Evolutionary conservation across 2,888 invertebrate genomes (phyloP).

Genomic region (Chelonus formosanus): DNA sequence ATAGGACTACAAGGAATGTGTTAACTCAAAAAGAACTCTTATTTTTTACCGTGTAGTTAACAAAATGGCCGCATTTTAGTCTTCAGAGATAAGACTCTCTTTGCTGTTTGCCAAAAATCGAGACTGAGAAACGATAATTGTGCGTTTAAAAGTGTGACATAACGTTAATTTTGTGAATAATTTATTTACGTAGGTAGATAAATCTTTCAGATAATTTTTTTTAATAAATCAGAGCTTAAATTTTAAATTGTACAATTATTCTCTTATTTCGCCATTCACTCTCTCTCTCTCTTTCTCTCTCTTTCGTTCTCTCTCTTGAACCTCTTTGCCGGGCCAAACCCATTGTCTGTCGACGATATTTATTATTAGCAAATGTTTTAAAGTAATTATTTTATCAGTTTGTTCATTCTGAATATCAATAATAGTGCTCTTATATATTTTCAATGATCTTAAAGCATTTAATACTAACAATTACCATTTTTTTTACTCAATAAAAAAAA

Average conservation of each 20-base stretch:
- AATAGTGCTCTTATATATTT: background rate
- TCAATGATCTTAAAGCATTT: too few relatives aligned
- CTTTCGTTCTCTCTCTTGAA: background rate
- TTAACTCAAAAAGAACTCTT: background rate
- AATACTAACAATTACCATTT: background rate
- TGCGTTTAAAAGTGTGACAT: conserved; percentile 21
- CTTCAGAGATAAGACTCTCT: conserved; percentile 44
- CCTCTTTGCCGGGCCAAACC: conserved; percentile 36
- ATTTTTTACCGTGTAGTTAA: conserved; percentile 43
- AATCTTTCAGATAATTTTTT: background rate
- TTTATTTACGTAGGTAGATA: background rate
- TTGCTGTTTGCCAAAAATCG: conserved; percentile 39
- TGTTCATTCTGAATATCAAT: background rate
- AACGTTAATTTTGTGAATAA: conserved; percentile 1
- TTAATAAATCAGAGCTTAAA: too few relatives aligned
- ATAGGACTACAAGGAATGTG: conserved; percentile 2
- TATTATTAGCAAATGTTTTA: conserved; percentile 41
- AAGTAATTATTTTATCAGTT: background rate
- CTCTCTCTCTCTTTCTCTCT: background rate
- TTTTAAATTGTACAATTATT: background rate
- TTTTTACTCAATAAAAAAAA: background rate
- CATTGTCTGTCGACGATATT: conserved; percentile 43
- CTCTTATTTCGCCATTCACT: background rate
- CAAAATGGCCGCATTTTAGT: conserved; percentile 90
- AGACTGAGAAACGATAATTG: conserved; percentile 15